Percentiles rank a stretch among this genome's conserved stretches.
Conservation (phyloP, 2,888 invertebrate genomes). For the Tiliacea aurago region DNA sequence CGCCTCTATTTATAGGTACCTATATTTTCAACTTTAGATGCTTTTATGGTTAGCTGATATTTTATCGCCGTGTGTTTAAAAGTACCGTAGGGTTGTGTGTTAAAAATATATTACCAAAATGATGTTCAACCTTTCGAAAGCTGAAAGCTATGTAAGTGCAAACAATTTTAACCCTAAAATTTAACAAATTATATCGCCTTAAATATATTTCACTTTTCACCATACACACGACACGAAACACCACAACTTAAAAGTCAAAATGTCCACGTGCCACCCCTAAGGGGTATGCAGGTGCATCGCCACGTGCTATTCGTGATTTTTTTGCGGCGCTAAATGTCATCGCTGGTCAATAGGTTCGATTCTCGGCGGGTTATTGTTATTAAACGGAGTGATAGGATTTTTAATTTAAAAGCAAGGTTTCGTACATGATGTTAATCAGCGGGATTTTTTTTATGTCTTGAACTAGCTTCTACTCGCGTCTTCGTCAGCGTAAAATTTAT, state of each 20-base stretch:
- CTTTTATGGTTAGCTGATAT: not conserved
- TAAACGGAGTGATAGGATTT: not conserved
- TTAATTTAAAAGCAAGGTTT: not conserved
- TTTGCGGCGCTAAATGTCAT: slow-evolving; percentile 68
- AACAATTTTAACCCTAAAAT: slow-evolving; percentile 1
- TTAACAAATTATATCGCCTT: not conserved
- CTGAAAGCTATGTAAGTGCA: not conserved
- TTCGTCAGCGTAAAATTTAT: not conserved
- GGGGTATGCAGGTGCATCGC: slow-evolving; percentile 55
- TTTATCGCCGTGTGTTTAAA: not conserved
- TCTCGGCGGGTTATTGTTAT: slow-evolving; percentile 33
- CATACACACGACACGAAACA: not conserved
- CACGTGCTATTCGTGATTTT: slow-evolving; percentile 67
- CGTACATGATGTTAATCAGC: not conserved
- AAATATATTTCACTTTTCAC: not conserved
- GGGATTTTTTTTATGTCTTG: not conserved
- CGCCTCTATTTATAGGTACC: too few species aligned
- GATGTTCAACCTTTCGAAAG: slow-evolving; percentile 5
- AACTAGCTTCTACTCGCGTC: not conserved
- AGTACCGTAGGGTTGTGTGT: not conserved
- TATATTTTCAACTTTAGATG: too few species aligned
- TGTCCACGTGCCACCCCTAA: slow-evolving; percentile 49
- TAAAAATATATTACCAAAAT: not conserved
- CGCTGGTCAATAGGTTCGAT: slow-evolving; percentile 60
- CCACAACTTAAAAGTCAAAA: not conserved